Base-by-base conservation (phyloP, 2,888 invertebrate species). In the Apamea sordens region DNA sequence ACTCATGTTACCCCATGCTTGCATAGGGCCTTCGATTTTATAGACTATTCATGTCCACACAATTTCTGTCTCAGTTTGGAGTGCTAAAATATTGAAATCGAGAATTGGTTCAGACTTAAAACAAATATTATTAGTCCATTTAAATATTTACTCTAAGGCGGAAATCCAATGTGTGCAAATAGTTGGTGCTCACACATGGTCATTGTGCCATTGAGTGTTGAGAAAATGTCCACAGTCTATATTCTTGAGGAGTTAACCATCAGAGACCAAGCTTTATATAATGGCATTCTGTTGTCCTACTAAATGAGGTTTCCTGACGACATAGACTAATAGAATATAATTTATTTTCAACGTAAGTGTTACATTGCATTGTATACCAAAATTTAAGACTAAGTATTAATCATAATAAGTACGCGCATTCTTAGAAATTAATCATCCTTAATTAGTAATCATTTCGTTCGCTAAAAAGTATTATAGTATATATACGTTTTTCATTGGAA, bases 151-250 rank as follows among this genome's bases (percentile, higher is more conserved):
- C 32, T 53, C 0, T 21, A 44, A 67, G 59, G 65, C 65, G 50
- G 65, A 80, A 80, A 80, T 79, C 32, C 6, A 73, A 56, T 50
- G 56, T 79, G 56, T 80, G 73, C 41, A 61, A 41, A 67, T 41
- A 59, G 21, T 32, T 4, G 11, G n/a, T 11, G 24, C 28, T 63
- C 13, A 64, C 13, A 64, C 56, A 65, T 47, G 73, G 24, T 44
- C n/a, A 50, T 10, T 67, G 41, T 11, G 47, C 21, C 28, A 18
- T 50, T 80, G 28, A 80, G 21, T 47, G 13, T 59, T 32, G 18
- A 72, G 64, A 56, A 56, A 56, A 56, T 53, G 50, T 56, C 24
- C 24, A 47, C 15, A 50, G 36, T 50, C 0, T 67, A 10, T 24
- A 18, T 24, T 56, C 50, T n/a, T 28, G n/a, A 18, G 69, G 53